These are phyloP conservation scores for Melierax canorus DNA, from an alignment of 2,113 vertebrate genomes.

Conservation along the genomic window DNA sequence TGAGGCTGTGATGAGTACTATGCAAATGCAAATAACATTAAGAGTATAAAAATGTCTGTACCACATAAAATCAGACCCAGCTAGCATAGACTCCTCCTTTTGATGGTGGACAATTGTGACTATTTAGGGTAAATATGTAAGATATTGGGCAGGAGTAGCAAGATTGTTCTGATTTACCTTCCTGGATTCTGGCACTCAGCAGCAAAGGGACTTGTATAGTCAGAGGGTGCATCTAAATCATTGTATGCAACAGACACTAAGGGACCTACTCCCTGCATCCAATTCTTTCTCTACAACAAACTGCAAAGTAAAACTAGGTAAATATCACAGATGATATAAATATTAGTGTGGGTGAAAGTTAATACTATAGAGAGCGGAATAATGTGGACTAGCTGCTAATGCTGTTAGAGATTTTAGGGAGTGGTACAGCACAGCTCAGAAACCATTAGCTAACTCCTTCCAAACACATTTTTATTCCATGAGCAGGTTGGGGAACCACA, in stretches of 20 bases:
- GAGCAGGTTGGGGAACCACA: background rate
- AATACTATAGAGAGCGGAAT: background rate
- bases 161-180: background rate
- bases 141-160: background rate
- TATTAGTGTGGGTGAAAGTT: background rate
- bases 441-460: background rate
- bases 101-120: background rate
- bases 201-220: background rate
- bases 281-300: background rate
- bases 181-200: background rate
- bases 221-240: background rate
- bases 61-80: background rate
- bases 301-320: background rate
- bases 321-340: background rate
- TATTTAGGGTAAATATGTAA: background rate
- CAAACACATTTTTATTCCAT: conserved; percentile 10
- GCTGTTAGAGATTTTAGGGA: background rate
- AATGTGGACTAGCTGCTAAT: background rate
- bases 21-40: background rate
- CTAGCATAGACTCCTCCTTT: background rate
- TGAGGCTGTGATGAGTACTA: background rate
- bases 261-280: background rate
- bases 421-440: background rate
- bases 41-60: background rate
- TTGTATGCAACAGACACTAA: background rate